Percentiles rank a stretch among this genome's conserved stretches.
Evolutionary conservation across 2,113 vertebrate genomes (phyloP).

Genomic region (Hemiprocne comata): DNA sequence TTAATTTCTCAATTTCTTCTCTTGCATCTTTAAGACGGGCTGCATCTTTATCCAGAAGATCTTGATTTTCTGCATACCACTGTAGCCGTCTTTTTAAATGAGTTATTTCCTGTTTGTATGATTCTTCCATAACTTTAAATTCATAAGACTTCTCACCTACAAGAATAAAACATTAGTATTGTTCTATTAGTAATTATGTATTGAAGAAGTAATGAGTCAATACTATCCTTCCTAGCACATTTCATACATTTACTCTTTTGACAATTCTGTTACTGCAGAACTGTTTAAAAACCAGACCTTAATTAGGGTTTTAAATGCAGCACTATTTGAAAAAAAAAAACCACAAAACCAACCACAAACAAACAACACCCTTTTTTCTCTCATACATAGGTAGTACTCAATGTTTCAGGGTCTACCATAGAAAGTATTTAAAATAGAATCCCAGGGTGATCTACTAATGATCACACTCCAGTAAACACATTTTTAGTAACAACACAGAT

Average conservation of each 20-base stretch:
- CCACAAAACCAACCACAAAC: too few relatives aligned
- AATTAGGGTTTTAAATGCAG: background rate
- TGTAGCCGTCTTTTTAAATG: conserved; percentile 85
- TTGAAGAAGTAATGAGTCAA: background rate
- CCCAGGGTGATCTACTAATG: background rate
- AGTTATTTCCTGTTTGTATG: conserved; percentile 84
- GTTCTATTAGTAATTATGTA: background rate
- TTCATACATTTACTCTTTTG: background rate
- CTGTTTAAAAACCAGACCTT: background rate
- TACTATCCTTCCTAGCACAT: background rate
- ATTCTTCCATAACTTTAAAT: conserved; percentile 83
- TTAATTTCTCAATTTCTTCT: conserved; percentile 83
- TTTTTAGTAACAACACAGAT: background rate
- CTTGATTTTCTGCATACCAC: conserved; percentile 94
- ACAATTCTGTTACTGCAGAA: background rate
- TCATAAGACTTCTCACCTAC: conserved; percentile 85
- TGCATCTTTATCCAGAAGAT: conserved; percentile 88
- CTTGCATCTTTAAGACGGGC: conserved; percentile 83
- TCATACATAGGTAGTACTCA: background rate
- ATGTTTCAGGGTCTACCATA: background rate
- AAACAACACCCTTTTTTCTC: background rate
- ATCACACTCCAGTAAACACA: background rate
- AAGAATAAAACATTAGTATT: background rate
- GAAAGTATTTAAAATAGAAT: background rate
- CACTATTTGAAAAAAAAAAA: background rate